Conservation (phyloP, 2,797 vertebrate species). For the Epinephelus malabaricus region DNA sequence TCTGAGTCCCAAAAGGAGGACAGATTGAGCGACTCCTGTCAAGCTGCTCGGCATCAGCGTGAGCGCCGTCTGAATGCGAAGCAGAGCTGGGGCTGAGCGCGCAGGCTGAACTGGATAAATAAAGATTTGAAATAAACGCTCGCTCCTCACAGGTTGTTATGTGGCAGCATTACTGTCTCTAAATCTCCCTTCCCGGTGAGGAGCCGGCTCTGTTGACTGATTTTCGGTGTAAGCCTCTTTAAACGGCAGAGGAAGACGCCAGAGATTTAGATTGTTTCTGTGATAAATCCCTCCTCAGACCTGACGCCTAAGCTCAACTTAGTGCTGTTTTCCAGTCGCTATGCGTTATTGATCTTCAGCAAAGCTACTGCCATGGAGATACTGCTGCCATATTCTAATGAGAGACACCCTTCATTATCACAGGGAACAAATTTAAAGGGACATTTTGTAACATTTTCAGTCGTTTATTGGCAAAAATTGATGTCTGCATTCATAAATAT, state of each 20-base stretch:
- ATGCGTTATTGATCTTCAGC: conserved; percentile 17
- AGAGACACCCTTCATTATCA: conserved; percentile 7
- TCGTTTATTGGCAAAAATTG: too few species aligned
- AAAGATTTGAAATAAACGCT: conserved; percentile 10
- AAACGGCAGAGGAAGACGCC: background rate
- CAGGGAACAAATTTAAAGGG: background rate
- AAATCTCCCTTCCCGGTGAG: background rate
- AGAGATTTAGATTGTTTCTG: conserved; percentile 37
- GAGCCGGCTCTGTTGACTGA: conserved; percentile 5
- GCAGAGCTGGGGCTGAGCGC: background rate
- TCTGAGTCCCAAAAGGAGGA: background rate
- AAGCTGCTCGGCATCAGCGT: background rate
- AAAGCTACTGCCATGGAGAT: background rate
- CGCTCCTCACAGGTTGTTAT: background rate
- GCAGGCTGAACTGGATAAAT: background rate
- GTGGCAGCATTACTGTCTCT: background rate
- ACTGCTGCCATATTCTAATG: background rate
- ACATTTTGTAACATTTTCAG: too few species aligned
- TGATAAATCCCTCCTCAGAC: conserved; percentile 36
- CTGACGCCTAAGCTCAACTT: conserved; percentile 1
- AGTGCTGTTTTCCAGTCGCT: conserved; percentile 15
- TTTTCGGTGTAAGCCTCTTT: conserved; percentile 30
- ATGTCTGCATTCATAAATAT: too few species aligned
- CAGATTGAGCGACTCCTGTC: conserved; percentile 1
- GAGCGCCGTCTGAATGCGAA: background rate